These are phyloP conservation scores for Podarcis siculus DNA, from an alignment of 2,797 vertebrate species.

Conservation along the genomic window DNA sequence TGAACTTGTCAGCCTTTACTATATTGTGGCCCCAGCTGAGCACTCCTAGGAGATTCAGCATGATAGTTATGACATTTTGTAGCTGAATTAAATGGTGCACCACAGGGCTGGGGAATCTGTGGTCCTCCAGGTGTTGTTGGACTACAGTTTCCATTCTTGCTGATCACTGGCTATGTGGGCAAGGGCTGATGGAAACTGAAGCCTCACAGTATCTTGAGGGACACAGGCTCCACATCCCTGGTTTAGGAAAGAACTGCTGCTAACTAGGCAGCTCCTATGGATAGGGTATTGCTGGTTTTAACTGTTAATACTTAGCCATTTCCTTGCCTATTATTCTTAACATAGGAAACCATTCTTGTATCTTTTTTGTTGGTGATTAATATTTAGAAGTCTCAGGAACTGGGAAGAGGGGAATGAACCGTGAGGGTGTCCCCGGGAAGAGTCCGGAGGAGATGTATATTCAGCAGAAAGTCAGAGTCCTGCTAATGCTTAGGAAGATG, in stretches of 20 bases:
- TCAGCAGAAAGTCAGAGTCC: constrained; percentile 98
- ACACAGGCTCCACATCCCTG: no score
- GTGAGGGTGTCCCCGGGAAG: constrained; percentile 96
- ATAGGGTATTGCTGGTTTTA: neutral
- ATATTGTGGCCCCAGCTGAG: neutral
- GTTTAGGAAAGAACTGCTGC: neutral
- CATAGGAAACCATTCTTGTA: rapidly evolving
- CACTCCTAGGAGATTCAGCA: neutral
- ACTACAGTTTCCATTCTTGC: no score
- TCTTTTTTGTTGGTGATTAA: neutral
- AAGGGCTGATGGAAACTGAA: no score
- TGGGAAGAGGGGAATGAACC: constrained; percentile 98
- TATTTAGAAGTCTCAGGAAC: constrained; percentile 71
- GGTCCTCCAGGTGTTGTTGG: no score
- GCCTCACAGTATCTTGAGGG: no score
- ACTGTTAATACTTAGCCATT: neutral
- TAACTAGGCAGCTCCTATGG: neutral
- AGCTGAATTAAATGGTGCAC: neutral
- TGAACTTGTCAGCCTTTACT: neutral
- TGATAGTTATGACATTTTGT: neutral
- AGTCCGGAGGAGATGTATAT: constrained; percentile 99
- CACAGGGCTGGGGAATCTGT: no score
- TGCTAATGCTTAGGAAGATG: constrained; percentile 99
- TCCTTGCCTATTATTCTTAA: neutral
- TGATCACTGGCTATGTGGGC: no score